Evolutionary conservation across 2,888 invertebrate species (phyloP).

Genomic region (Pseudococcus viburni): DNA sequence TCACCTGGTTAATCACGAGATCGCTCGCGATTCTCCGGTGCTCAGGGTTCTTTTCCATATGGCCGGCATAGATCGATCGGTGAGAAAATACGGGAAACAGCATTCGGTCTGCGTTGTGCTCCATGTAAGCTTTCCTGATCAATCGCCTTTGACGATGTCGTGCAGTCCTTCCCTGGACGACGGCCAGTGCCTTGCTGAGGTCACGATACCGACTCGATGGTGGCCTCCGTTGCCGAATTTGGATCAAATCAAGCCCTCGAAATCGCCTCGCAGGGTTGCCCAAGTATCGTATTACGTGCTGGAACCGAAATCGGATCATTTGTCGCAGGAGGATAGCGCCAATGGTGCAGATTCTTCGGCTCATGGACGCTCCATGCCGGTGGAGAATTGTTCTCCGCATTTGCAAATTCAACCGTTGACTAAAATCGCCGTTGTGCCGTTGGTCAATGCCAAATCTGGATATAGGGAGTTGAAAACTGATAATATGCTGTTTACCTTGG

Average conservation of each 20-base stretch:
- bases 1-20: slow-evolving; percentile 88
- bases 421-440: slow-evolving; percentile 78
- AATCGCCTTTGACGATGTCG: slow-evolving; percentile 80
- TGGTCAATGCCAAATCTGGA: slow-evolving; percentile 83
- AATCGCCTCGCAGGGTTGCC: slow-evolving; percentile 82
- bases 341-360: slow-evolving; percentile 66
- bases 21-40: slow-evolving; percentile 92
- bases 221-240: slow-evolving; percentile 82
- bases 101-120: slow-evolving; percentile 83
- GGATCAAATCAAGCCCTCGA: slow-evolving; percentile 71
- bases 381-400: slow-evolving; percentile 75
- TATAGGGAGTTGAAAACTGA: slow-evolving; percentile 89
- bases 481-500: slow-evolving; percentile 86
- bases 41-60: slow-evolving; percentile 93
- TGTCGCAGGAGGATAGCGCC: slow-evolving; percentile 71
- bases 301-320: slow-evolving; percentile 78
- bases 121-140: slow-evolving; percentile 77
- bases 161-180: slow-evolving; percentile 94
- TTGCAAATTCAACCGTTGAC: slow-evolving; percentile 81
- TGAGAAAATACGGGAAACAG: slow-evolving; percentile 75
- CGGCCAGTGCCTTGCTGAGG: slow-evolving; percentile 91
- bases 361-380: slow-evolving; percentile 22
- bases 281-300: slow-evolving; percentile 90
- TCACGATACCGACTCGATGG: slow-evolving; percentile 91
- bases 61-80: slow-evolving; percentile 65